A percentile compares a stretch with the other conserved stretches of the same genome.
These are phyloP conservation scores for Diaperis boleti DNA, from an alignment of 2,888 invertebrate genomes.

Conservation along the genomic window DNA sequence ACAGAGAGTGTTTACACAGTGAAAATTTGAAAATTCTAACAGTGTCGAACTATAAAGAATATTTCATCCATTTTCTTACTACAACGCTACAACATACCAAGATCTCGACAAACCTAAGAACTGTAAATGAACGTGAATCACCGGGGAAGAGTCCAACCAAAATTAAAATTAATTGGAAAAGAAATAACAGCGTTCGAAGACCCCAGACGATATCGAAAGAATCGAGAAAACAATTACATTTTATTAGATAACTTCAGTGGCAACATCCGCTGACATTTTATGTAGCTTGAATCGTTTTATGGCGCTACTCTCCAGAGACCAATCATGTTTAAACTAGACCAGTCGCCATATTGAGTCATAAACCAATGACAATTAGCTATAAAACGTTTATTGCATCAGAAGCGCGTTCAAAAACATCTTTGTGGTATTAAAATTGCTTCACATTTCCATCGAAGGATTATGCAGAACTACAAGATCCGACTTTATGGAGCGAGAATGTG, in stretches of 20 bases:
- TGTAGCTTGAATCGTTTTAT: conserved; percentile 61
- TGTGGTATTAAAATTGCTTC: conserved; percentile 47
- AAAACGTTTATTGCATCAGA: conserved; percentile 64
- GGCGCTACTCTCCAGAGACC: conserved; percentile 62
- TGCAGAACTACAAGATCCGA: not conserved
- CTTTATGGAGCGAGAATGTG: conserved; percentile 10
- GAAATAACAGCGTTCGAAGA: conserved; percentile 14
- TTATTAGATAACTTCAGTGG: conserved; percentile 58
- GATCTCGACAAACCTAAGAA: not conserved
- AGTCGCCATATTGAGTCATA: conserved; percentile 67
- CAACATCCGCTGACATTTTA: conserved; percentile 60
- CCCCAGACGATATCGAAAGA: conserved; percentile 32
- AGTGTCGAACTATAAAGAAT: too few relatives aligned
- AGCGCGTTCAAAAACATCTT: conserved; percentile 57
- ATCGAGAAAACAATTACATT: conserved; percentile 62
- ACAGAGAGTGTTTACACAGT: too few relatives aligned
- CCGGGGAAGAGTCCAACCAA: not conserved
- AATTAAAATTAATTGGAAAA: conserved; percentile 33
- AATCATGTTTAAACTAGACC: conserved; percentile 66
- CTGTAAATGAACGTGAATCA: conserved; percentile 10
- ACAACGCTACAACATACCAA: too few relatives aligned
- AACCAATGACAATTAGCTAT: conserved; percentile 68
- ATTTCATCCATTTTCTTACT: too few relatives aligned
- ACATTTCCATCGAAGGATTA: conserved; percentile 11
- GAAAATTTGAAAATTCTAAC: too few relatives aligned